Evolutionary conservation across 2,888 invertebrate species (phyloP).

Genomic region (Bimastos eiseni): DNA sequence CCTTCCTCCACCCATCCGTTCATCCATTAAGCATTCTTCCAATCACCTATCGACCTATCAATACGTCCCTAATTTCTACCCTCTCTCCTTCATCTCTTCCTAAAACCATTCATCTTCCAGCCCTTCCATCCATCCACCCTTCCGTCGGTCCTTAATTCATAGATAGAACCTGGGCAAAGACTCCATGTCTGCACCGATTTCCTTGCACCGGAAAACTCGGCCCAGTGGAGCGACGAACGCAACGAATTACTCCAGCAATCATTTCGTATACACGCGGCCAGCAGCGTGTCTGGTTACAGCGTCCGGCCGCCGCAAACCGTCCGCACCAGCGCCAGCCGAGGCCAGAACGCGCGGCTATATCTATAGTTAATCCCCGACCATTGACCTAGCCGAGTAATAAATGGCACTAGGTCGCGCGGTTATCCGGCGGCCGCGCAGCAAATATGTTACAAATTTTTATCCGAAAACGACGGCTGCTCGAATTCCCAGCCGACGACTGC

Average conservation of each 20-base stretch:
- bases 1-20: neutral
- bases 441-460: slow-evolving; percentile 13
- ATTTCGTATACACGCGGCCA: neutral
- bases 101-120: neutral
- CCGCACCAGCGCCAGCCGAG: neutral
- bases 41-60: too few relatives aligned
- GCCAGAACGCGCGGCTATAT: neutral
- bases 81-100: neutral
- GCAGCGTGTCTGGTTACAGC: neutral
- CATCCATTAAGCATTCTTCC: neutral
- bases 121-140: neutral
- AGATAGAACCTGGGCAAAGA: neutral
- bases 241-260: slow-evolving; percentile 3
- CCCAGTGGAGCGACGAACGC: neutral
- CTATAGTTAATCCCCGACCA: neutral
- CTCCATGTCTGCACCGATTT: neutral
- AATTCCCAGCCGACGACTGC: neutral
- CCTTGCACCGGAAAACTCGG: neutral
- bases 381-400: neutral
- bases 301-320: neutral
- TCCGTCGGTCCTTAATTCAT: neutral
- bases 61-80: neutral
- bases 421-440: neutral
- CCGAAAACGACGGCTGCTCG: neutral
- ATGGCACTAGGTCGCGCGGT: neutral